Base-by-base conservation (phyloP, 2,113 vertebrate genomes). In the Bujurquina vittata region DNA sequence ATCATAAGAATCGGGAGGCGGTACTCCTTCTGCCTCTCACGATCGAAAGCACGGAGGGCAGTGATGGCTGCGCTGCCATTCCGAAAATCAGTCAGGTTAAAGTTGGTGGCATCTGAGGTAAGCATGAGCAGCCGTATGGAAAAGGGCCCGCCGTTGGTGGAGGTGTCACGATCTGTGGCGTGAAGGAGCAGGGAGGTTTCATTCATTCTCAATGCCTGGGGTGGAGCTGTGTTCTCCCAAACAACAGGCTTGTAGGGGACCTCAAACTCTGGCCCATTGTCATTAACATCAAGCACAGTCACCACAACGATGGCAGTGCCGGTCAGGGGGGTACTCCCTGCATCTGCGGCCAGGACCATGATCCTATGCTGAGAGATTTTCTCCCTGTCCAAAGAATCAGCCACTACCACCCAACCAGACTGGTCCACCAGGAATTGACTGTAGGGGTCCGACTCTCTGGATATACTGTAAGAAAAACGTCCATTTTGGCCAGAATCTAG, bases 241-340 rank as follows among this genome's bases (percentile, higher is more conserved):
- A 97, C 91, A 3, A 97, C 85, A 0, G 97, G 97, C 22, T 91
- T 93, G 40, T 98, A 98, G 4, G 84, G 78, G 12, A 80, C 95
- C 84, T 98, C 97, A 10, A 97, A 97, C 85, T 97, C 96, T 0
- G 97, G 97, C 3, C 96, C 97, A 0, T 97, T 97, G 88, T 98
- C 97, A 22, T 98, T 98, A 57, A 97, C 46, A 1, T 98, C 97
- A 14, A 96, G 94, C 11, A 97, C 91, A 0, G 94, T 93, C 40
- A 97, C 95, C 77, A 93, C 37, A 29, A 97, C 93, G 7, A 96
- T 95, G 67, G 97, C 96, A 20, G 95, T 97, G 73, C 97, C 96
- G 0, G 96, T 96, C 69, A 97, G 79, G 5, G 95, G 18, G 0
- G 97, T 96, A 31, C 80, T 95, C 23, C 97, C 97, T 83, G 90